These are phyloP conservation scores for Adoxophyes honmai DNA, from an alignment of 1,140 invertebrate species.

Conservation along the genomic window DNA sequence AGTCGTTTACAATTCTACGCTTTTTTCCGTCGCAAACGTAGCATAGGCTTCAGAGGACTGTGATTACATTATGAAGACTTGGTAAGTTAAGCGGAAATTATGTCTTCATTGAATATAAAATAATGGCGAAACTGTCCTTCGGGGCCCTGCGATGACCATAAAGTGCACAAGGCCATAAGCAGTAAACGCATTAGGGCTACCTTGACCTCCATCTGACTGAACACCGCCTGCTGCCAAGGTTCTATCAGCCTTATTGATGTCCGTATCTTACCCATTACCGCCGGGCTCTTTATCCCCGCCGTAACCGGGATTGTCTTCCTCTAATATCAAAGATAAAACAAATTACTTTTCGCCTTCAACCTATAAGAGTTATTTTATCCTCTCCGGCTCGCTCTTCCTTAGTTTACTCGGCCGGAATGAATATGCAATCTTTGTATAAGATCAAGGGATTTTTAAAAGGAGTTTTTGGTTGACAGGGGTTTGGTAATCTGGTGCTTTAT, in stretches of 20 bases:
- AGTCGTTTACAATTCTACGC: not conserved
- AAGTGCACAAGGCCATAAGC: conserved; percentile 41
- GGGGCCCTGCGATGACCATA: conserved; percentile 42
- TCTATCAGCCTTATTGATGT: conserved; percentile 35
- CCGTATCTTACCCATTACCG: conserved; percentile 31
- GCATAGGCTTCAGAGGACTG: not conserved
- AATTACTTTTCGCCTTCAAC: conserved; percentile 32
- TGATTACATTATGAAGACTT: not conserved
- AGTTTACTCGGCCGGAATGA: not conserved
- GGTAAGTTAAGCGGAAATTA: too few relatives aligned
- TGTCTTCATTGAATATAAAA: too few relatives aligned
- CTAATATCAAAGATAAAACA: conserved; percentile 18
- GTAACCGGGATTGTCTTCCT: conserved; percentile 41
- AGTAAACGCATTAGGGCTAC: conserved; percentile 46
- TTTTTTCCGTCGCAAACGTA: not conserved
- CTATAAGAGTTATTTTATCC: not conserved
- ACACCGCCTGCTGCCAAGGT: conserved; percentile 42
- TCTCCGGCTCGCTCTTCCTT: not conserved
- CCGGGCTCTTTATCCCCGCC: conserved; percentile 22
- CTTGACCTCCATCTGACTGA: conserved; percentile 44
- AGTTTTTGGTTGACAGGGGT: conserved; percentile 19
- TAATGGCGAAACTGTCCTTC: conserved; percentile 27
- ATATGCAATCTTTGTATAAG: conserved; percentile 3
- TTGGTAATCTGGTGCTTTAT: conserved; percentile 34
- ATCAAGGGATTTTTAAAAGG: conserved; percentile 12